phyloP scores from a whole-genome alignment of 2,797 vertebrate genomes.

The Crax fasciolata region DNA sequence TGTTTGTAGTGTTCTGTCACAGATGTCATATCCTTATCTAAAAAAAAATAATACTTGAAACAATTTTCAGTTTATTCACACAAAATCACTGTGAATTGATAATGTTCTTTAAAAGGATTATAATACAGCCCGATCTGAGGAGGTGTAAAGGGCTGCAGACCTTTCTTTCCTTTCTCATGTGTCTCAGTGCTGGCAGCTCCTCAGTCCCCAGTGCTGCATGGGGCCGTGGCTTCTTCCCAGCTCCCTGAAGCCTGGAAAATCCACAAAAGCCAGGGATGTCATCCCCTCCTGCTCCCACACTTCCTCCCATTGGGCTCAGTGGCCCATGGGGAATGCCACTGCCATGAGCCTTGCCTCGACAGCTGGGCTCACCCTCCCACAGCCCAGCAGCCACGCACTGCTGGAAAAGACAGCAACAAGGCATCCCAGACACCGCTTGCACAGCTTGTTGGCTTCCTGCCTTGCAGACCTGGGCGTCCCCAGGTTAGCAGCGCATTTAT shows the following conservation, averaged over 20 bases:
- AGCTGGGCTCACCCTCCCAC: not conserved
- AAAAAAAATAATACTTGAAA: not conserved
- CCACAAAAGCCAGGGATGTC: rapidly evolving
- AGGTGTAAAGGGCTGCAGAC: not conserved
- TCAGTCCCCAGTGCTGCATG: not conserved
- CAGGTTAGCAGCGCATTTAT: not conserved
- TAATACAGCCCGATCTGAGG: not conserved
- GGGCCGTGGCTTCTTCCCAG: not conserved
- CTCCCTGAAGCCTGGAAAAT: not conserved
- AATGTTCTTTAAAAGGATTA: not conserved
- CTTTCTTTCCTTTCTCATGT: not conserved
- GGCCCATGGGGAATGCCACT: not conserved
- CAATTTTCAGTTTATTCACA: not conserved
- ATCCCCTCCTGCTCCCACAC: not conserved
- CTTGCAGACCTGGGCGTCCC: not conserved
- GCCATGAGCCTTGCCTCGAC: rapidly evolving
- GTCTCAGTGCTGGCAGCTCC: not conserved
- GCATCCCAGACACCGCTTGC: not conserved
- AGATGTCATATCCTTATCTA: not conserved
- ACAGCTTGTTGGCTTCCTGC: not conserved
- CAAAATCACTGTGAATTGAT: not conserved
- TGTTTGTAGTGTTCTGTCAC: not conserved
- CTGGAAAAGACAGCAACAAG: not conserved
- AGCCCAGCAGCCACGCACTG: not conserved
- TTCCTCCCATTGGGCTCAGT: not conserved